Evolutionary conservation across 2,888 invertebrate species (phyloP), one percentile per base, ranked within the genome.

Genomic region (Harpagoxenus sublaevis): DNA sequence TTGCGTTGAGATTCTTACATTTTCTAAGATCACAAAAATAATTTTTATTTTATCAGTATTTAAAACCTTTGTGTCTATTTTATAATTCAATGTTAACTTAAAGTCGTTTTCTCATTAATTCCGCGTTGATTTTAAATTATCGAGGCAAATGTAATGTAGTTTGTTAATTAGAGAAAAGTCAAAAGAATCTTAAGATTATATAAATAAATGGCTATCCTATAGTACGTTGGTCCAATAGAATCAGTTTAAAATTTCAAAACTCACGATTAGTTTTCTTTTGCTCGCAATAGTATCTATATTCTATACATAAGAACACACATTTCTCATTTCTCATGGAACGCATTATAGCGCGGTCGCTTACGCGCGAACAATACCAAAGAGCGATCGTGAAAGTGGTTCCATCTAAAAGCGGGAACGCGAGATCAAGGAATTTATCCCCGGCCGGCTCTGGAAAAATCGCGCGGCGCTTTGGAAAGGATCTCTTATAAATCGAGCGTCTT

Each of bases 401-500:
- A 81, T 81, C 79, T 60, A 73, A 81, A 81, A 83, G 79, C 79
- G 74, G 68, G 81, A 85, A 81, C 62, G 63, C 23, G 71, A 45
- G 45, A 55, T 71, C 57, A 70, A 84, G 84, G 70, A 77, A 86
- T 81, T 84, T 83, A 65, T 86, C 70, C 79, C 79, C 74, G 83
- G 68, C 57, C 70, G 73, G 60, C 18, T 35, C 35, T 12, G 39
- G 78, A 86, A 88, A 84, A 74, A 85, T 90, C 75, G 79, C 45
- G 45, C n/a, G 31, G 31, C 77, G 84, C 84, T 86, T 71, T 60
- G 68, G 39, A 82, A 60, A 42, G 87, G 74, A 62, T 68, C 60
- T 75, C 86, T 91, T 89, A 87, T 89, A 90, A 88, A 89, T 88
- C 85, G 90, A 85, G 87, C 89, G 66, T 90, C 83, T 88, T 60